Evolutionary conservation across 2,113 vertebrate species (phyloP).

Genomic region (Prolemur simus): DNA sequence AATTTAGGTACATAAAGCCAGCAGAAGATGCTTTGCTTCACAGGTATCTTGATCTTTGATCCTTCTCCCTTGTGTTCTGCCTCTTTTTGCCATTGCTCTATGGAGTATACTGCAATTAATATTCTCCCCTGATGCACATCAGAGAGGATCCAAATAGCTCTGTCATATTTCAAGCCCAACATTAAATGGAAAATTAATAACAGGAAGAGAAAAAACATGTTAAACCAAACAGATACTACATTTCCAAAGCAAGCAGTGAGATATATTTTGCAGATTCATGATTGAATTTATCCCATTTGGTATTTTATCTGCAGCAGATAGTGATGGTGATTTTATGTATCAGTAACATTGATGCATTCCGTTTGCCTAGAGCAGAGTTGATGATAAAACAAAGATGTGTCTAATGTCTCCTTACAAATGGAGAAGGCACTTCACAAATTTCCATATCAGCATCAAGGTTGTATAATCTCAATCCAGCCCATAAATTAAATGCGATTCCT

Average conservation of each 20-base stretch:
- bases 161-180: not conserved
- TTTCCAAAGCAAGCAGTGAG: not conserved
- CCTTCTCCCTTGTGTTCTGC: not conserved
- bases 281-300: not conserved
- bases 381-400: not conserved
- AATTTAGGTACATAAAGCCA: not conserved
- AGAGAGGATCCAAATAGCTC: not conserved
- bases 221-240: not conserved
- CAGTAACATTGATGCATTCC: not conserved
- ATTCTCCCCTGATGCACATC: not conserved
- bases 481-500: not conserved
- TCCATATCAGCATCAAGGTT: not conserved
- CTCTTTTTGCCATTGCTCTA: not conserved
- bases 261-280: not conserved
- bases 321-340: not conserved
- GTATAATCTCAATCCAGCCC: not conserved
- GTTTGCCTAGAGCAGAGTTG: not conserved
- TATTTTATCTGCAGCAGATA: not conserved
- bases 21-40: not conserved
- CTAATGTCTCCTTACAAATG: not conserved
- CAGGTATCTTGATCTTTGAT: not conserved
- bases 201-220: not conserved
- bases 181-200: not conserved
- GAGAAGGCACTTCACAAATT: not conserved
- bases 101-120: not conserved